phyloP scores from a whole-genome alignment of 1,140 invertebrate genomes.

The Delia radicum region DNA sequence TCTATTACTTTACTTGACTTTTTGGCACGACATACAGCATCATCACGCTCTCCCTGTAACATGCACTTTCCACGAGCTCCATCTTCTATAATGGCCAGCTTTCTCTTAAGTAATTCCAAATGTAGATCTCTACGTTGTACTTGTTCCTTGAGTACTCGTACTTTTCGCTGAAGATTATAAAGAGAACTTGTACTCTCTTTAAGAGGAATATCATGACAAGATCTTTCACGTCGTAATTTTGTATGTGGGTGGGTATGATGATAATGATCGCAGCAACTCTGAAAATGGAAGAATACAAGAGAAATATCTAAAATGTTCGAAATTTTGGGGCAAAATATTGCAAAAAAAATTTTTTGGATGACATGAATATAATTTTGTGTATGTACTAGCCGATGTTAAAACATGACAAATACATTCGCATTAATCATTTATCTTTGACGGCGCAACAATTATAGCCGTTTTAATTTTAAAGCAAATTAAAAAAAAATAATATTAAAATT shows the following conservation, averaged over 20 bases:
- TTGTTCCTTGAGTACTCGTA: slow-evolving; percentile 81
- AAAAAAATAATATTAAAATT: no score
- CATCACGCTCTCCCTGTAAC: slow-evolving; percentile 70
- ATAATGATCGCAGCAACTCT: slow-evolving; percentile 33
- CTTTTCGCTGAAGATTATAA: slow-evolving; percentile 79
- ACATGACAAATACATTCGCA: no score
- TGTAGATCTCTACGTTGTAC: slow-evolving; percentile 88
- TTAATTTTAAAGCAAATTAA: no score
- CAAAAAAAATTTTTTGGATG: no score
- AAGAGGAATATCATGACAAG: slow-evolving; percentile 69
- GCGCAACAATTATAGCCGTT: no score
- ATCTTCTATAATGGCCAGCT: slow-evolving; percentile 79
- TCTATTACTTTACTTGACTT: slow-evolving; percentile 77
- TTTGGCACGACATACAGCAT: slow-evolving; percentile 71
- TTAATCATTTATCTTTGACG: no score
- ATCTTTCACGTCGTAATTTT: slow-evolving; percentile 70
- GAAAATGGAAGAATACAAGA: background rate
- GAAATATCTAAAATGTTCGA: background rate
- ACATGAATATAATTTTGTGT: no score
- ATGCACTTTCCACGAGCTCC: slow-evolving; percentile 68
- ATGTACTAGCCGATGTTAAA: no score
- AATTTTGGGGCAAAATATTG: no score
- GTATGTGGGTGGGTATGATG: slow-evolving; percentile 30
- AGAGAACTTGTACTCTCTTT: slow-evolving; percentile 75
- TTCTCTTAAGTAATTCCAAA: slow-evolving; percentile 82